Evolutionary conservation across 1,140 invertebrate genomes (phyloP), one percentile per base, ranked within the genome.

Genomic region (Temnothorax longispinosus): DNA sequence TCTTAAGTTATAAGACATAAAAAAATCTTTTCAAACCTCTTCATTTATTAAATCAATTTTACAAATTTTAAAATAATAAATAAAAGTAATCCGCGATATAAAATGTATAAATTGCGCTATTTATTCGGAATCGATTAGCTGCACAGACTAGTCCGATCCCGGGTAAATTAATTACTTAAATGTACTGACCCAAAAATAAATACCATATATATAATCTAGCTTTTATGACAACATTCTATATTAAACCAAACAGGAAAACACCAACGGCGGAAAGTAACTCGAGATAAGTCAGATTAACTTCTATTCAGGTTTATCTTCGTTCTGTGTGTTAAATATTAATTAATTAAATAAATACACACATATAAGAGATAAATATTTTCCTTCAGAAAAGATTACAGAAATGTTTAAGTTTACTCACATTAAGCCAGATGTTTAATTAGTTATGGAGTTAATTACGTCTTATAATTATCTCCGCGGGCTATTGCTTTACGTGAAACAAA

Each of bases 231-330:
- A 62, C 0, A 35, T 13, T 56, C n/a, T 52, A n/a, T 11, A 50
- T 58, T 75, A 75, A 71, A 58, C n/a, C n/a, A 13, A 35, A 21
- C 13, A 38, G 50, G 54, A 58, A 75, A 52, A 27, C 58, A 27
- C 1, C 15, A 35, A 56, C 10, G 32, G 10, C 5, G 35, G n/a
- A 75, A 58, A 7, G 7, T 11, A 56, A 41, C 13, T 54, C 13
- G 15, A 54, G 3, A 41, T 0, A 0, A 58, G 35, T 10, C 1
- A 35, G 7, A 35, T 72, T 72, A 32, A 75, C 6, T 44, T 44
- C 35, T 38, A 13, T 21, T 11, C 15, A 21, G 11, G 6, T 58
- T 75, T 75, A 58, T 4, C 6, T 21, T 58, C 1, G 13, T n/a
- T 21, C 38, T 75, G 10, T 11, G 11, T 47, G 54, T 50, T 54